Base-by-base conservation (phyloP, 2,888 invertebrate genomes). In the Hesperia comma region DNA sequence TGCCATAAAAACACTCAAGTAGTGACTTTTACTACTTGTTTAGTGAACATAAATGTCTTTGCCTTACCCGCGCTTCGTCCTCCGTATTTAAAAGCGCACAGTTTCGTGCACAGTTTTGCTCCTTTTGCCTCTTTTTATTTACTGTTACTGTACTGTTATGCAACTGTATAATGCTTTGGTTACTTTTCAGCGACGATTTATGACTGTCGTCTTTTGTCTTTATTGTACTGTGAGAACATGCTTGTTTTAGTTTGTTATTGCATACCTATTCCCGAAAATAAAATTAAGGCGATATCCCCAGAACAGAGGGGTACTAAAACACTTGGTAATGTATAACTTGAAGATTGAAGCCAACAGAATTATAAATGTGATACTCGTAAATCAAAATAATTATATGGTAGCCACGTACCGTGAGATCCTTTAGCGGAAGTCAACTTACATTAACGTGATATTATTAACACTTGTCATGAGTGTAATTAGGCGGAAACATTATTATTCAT, bases 21-120 rank as follows among this genome's bases (percentile, higher is more conserved):
- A 92, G 91, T 92, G 93, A 93, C 93, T 93, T 93, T 93, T 93
- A 93, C 93, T 93, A 93, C 93, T 93, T 93, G 93, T 93, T 93
- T 93, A 93, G 93, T 92, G 93, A 91, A 93, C 93, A 93, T 93
- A 93, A 93, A 93, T 92, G 93, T 93, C 93, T 93, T 91, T 91
- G 91, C 91, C 88, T 92, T 91, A 82, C 90, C 87, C 91, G 87
- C 85, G 88, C 84, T 87, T 86, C 89, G 86, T 91, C 90, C 87
- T 81, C 88, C 91, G 91, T 92, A 92, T 92, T 92, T 92, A 92
- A 92, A 92, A 92, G 91, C 90, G 87, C 88, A 88, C 87, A 86
- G 88, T 92, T 90, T 91, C 88, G 89, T 89, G 87, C 85, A 82
- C 82, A 83, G 87, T 87, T 90, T 86, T 90, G 84, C 82, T 90